These are phyloP conservation scores for Temnothorax unifasciatus DNA, from an alignment of 2,888 invertebrate species.

Conservation along the genomic window DNA sequence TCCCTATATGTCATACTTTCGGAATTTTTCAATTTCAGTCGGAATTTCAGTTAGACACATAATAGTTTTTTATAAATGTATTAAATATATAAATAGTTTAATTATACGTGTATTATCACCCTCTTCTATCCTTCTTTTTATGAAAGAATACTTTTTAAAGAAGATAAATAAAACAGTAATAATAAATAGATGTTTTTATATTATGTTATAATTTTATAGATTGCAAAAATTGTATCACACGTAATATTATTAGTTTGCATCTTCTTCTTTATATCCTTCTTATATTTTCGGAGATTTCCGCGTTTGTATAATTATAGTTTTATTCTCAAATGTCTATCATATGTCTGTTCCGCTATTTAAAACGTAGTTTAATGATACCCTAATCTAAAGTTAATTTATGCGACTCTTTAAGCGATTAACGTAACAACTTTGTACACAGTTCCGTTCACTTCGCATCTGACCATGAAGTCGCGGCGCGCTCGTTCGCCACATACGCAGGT, in stretches of 20 bases:
- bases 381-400: background rate
- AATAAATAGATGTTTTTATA: background rate
- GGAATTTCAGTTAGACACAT: background rate
- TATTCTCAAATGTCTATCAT: background rate
- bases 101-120: background rate
- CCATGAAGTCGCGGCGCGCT: slow-evolving; percentile 31
- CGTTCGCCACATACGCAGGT: background rate
- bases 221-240: background rate
- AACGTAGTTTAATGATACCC: background rate
- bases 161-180: background rate
- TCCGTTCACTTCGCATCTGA: slow-evolving; percentile 42
- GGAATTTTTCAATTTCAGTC: background rate
- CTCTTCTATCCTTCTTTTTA: background rate
- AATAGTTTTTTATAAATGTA: background rate
- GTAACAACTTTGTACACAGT: slow-evolving; percentile 1
- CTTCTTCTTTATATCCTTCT: background rate
- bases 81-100: background rate
- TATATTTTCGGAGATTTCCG: background rate
- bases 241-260: background rate
- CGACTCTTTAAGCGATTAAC: background rate
- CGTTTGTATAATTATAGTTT: background rate
- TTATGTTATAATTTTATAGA: background rate
- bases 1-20: background rate
- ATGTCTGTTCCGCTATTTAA: background rate
- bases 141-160: background rate